Percentiles rank a stretch among this genome's conserved stretches.
phyloP scores from a whole-genome alignment of 2,797 vertebrate species.

The Poecilia gillii region DNA sequence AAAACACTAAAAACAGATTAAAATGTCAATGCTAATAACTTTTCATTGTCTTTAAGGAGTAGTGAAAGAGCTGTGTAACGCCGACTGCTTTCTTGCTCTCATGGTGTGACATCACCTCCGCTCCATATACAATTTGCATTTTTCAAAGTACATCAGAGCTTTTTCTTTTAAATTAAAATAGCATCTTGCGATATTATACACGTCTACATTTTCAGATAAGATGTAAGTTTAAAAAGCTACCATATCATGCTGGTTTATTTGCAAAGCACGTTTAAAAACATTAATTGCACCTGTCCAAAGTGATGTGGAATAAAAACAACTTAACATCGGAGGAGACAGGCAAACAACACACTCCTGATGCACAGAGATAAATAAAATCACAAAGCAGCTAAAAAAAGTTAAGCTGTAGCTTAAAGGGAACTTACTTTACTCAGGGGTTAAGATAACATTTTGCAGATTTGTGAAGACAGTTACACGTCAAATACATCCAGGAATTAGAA shows the following conservation, averaged over 20 bases:
- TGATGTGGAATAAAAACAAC: not conserved
- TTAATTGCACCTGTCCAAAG: not conserved
- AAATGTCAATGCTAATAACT: not conserved
- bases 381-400: not conserved
- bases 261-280: not conserved
- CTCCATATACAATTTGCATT: not conserved
- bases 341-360: not conserved
- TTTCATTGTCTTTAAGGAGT: not conserved
- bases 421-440: not conserved
- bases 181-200: not conserved
- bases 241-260: not conserved
- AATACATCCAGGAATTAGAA: not conserved
- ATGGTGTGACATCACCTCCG: not conserved
- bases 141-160: not conserved
- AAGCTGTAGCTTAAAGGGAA: not conserved
- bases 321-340: not conserved
- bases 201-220: not conserved
- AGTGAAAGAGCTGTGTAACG: not conserved
- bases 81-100: not conserved
- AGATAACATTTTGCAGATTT: not conserved
- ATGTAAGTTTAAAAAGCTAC: not conserved
- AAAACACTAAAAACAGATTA: not conserved
- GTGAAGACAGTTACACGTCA: not conserved
- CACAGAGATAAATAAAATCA: not conserved
- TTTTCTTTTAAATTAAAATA: not conserved